A percentile compares a stretch with the other conserved stretches of the same genome.
Conservation (phyloP, 2,113 vertebrate genomes). For the Mandrillus leucophaeus region DNA sequence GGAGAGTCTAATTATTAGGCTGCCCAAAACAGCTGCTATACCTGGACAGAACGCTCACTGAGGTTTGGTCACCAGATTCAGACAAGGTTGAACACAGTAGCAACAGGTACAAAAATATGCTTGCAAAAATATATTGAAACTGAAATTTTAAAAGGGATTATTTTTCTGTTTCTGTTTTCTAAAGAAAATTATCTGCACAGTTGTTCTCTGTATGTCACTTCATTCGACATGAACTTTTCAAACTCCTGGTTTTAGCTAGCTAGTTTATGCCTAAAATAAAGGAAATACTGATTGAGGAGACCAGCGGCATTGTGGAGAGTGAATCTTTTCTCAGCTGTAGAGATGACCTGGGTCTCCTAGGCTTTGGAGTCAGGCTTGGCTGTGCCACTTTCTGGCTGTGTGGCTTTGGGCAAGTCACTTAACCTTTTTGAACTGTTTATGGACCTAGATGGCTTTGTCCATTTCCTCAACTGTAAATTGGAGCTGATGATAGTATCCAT, state of each 20-base stretch:
- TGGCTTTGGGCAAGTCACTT: neutral
- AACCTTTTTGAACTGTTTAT: neutral
- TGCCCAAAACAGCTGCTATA: neutral
- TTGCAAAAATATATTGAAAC: neutral
- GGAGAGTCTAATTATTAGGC: neutral
- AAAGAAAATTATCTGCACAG: neutral
- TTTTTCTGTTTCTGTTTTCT: neutral
- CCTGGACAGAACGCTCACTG: too few relatives aligned
- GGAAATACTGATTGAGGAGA: neutral
- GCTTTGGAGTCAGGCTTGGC: neutral
- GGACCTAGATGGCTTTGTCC: too few relatives aligned
- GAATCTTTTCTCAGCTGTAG: neutral
- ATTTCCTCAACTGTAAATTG: neutral
- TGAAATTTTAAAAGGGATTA: neutral
- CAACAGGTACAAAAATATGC: neutral
- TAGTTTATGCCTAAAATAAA: neutral
- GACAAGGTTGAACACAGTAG: neutral
- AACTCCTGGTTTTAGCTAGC: neutral
- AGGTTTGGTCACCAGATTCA: accelerated
- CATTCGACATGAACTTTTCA: neutral
- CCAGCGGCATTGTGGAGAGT: too few relatives aligned
- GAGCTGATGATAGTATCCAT: neutral
- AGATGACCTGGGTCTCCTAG: neutral
- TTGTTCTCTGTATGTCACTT: neutral
- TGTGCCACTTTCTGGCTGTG: neutral